These are phyloP conservation scores for Spongilla lacustris DNA, from an alignment of 37 sponge, comb jelly and placozoan genomes.

Conservation along the genomic window DNA sequence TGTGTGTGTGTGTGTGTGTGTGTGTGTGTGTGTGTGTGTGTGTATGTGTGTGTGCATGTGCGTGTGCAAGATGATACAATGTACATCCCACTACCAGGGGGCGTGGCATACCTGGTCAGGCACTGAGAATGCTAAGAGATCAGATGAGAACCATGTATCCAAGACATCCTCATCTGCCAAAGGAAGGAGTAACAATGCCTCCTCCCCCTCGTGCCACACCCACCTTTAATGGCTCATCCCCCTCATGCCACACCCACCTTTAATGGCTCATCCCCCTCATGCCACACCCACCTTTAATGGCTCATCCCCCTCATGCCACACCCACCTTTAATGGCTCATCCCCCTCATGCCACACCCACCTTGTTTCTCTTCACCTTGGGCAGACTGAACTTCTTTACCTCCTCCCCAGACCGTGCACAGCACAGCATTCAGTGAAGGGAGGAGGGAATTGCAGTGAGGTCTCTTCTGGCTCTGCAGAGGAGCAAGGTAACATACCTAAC, in stretches of 20 bases:
- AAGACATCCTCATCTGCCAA: slow-evolving; percentile 95
- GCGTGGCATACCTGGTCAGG: slow-evolving; percentile 67
- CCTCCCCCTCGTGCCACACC: too few species aligned
- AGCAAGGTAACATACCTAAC: slow-evolving; percentile 33
- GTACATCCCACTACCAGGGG: not conserved
- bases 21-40: not conserved
- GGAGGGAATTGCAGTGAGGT: not conserved
- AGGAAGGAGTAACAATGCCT: not conserved
- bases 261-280: too few species aligned
- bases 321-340: too few species aligned
- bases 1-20: slow-evolving; percentile 2
- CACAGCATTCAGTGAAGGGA: not conserved
- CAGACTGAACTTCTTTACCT: slow-evolving; percentile 85
- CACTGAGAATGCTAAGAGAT: slow-evolving; percentile 94
- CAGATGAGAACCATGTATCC: slow-evolving; percentile 99
- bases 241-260: too few species aligned
- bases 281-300: too few species aligned
- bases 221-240: too few species aligned
- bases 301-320: too few species aligned
- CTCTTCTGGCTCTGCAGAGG: too few species aligned
- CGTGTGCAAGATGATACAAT: too few species aligned
- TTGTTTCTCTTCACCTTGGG: slow-evolving; percentile 72
- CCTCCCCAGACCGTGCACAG: slow-evolving; percentile 82
- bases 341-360: too few species aligned
- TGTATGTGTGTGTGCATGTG: not conserved